Percentiles rank a stretch among this genome's conserved stretches.
These are phyloP conservation scores for Rhopalosiphum padi DNA, from an alignment of 1,140 invertebrate genomes.

Conservation along the genomic window DNA sequence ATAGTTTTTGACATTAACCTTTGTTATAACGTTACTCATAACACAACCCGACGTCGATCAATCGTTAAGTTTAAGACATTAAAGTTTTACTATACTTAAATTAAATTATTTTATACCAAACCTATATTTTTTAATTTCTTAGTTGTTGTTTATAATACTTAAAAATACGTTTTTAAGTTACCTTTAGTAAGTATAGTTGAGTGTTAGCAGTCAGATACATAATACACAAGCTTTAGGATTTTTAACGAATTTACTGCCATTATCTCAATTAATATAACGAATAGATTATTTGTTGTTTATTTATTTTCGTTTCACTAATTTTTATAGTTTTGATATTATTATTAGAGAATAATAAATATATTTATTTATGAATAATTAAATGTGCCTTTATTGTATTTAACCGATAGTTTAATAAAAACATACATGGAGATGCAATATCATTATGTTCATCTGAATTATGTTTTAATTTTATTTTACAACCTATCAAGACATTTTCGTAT, in stretches of 20 bases:
- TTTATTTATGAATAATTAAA: background rate
- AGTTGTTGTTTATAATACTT: background rate
- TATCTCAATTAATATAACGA: background rate
- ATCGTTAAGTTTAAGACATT: background rate
- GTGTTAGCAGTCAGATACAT: background rate
- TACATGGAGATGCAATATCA: no score
- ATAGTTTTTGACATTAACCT: background rate
- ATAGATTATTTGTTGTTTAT: background rate
- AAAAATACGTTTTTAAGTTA: background rate
- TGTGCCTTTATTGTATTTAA: background rate
- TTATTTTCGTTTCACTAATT: background rate
- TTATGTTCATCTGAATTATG: background rate
- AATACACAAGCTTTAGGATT: background rate
- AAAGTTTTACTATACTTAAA: background rate
- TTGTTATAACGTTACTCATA: background rate
- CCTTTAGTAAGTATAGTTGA: background rate
- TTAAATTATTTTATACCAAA: background rate
- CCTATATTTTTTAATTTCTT: background rate
- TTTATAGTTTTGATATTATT: background rate
- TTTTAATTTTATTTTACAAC: background rate
- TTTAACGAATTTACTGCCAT: background rate
- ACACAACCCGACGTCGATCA: background rate
- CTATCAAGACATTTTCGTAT: background rate
- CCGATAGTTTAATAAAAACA: background rate
- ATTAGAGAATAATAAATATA: background rate